These are phyloP conservation scores for Thripadectes ignobilis DNA, from an alignment of 2,797 vertebrate genomes.

Conservation along the genomic window DNA sequence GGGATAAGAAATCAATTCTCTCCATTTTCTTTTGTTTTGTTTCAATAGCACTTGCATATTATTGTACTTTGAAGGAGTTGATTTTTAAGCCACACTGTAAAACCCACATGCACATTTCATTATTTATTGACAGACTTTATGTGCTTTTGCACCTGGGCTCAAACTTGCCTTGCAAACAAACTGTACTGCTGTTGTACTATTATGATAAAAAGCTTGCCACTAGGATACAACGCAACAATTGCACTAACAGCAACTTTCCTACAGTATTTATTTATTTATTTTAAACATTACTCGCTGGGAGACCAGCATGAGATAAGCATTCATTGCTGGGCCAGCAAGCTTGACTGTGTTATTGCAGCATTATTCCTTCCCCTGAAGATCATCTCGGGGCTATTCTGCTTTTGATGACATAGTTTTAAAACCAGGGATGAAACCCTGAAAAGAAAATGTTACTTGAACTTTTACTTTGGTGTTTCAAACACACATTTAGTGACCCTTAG, in stretches of 20 bases:
- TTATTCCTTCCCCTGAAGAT: neutral
- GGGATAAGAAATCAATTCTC: neutral
- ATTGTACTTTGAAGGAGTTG: neutral
- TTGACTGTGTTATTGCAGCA: neutral
- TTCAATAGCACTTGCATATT: neutral
- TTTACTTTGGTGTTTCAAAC: neutral
- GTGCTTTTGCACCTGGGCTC: neutral
- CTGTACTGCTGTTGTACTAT: neutral
- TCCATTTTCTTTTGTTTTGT: neutral
- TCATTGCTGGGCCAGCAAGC: neutral
- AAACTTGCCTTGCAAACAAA: slow-evolving; percentile 17
- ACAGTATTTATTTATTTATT: slow-evolving; percentile 62
- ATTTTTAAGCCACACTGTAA: neutral
- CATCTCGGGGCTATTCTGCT: neutral
- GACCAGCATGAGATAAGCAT: neutral
- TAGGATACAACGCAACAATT: slow-evolving; percentile 28
- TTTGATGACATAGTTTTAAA: neutral
- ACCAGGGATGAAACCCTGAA: neutral
- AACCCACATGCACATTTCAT: neutral
- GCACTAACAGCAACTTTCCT: slow-evolving; percentile 4
- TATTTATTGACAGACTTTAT: slow-evolving; percentile 34
- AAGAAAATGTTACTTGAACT: neutral
- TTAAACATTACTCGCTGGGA: slow-evolving; percentile 16
- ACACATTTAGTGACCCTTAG: neutral
- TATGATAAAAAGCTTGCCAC: slow-evolving; percentile 22